These are phyloP conservation scores for Polyploca ridens DNA, from an alignment of 2,888 invertebrate species.

Conservation along the genomic window DNA sequence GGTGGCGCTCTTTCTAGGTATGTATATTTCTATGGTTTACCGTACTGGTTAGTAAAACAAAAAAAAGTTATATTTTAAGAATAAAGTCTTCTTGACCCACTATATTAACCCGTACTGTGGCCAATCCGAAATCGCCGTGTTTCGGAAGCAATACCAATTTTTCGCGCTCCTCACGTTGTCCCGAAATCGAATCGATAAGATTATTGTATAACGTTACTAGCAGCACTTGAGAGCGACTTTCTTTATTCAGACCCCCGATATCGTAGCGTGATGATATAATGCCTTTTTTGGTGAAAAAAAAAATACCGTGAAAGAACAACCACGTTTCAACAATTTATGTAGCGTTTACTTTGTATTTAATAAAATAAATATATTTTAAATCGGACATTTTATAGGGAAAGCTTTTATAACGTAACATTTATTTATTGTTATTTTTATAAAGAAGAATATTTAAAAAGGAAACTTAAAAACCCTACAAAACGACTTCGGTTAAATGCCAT, in stretches of 20 bases:
- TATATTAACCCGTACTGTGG: constrained; percentile 22
- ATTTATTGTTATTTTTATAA: background rate
- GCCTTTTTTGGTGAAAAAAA: constrained; percentile 9
- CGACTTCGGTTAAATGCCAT: background rate
- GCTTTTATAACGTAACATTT: background rate
- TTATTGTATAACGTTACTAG: constrained; percentile 40
- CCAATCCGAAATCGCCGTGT: constrained; percentile 22
- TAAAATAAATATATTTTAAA: constrained; percentile 5
- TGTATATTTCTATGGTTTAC: background rate
- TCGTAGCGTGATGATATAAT: constrained; percentile 16
- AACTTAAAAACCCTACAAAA: background rate
- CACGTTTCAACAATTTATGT: constrained; percentile 7
- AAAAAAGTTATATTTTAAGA: background rate
- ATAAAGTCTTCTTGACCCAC: constrained; percentile 16
- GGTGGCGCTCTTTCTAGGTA: too few species aligned
- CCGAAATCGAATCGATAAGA: constrained; percentile 46
- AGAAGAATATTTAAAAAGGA: background rate
- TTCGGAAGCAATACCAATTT: constrained; percentile 44
- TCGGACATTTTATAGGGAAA: background rate
- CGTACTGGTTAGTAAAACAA: background rate
- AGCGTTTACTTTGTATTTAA: background rate
- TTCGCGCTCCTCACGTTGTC: constrained; percentile 25
- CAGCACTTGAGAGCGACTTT: constrained; percentile 28
- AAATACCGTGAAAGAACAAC: background rate
- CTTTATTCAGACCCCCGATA: constrained; percentile 41